Conservation (phyloP, 92 coral and sea anemone species). For the Parazoanthus darwini region DNA sequence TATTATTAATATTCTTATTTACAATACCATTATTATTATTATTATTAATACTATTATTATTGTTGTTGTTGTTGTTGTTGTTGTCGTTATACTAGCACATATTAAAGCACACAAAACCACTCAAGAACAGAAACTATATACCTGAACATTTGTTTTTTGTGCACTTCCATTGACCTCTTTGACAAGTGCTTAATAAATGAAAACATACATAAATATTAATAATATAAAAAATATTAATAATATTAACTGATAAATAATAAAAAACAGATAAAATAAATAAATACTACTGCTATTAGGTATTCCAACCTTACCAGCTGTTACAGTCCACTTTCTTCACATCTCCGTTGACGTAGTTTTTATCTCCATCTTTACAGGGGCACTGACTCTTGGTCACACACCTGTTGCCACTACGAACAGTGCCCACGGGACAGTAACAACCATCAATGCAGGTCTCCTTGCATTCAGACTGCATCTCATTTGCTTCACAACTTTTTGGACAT, state of each 20-base stretch:
- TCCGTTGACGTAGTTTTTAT: slow-evolving; percentile 18
- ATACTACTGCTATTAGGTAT: neutral
- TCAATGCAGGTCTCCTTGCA: slow-evolving; percentile 67
- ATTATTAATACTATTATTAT: too few species aligned
- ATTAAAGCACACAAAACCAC: too few species aligned
- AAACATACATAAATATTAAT: neutral
- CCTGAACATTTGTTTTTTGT: slow-evolving; percentile 45
- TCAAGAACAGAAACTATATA: neutral
- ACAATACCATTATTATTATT: too few species aligned
- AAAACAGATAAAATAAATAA: too few species aligned
- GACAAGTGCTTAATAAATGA: slow-evolving; percentile 27
- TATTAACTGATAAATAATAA: neutral
- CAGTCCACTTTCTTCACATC: slow-evolving; percentile 27
- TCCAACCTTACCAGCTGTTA: slow-evolving; percentile 42
- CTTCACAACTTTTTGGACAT: slow-evolving; percentile 64
- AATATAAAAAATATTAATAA: neutral
- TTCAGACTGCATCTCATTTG: slow-evolving; percentile 46
- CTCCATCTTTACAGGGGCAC: slow-evolving; percentile 51
- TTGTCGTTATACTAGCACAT: too few species aligned
- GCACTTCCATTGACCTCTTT: slow-evolving; percentile 50
- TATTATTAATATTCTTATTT: too few species aligned
- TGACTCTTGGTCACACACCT: slow-evolving; percentile 35
- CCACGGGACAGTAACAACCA: slow-evolving; percentile 76
- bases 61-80: too few species aligned
- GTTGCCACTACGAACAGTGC: slow-evolving; percentile 56